Evolutionary conservation across 2,797 vertebrate species (phyloP).

Genomic region (Siniperca scherzeri): DNA sequence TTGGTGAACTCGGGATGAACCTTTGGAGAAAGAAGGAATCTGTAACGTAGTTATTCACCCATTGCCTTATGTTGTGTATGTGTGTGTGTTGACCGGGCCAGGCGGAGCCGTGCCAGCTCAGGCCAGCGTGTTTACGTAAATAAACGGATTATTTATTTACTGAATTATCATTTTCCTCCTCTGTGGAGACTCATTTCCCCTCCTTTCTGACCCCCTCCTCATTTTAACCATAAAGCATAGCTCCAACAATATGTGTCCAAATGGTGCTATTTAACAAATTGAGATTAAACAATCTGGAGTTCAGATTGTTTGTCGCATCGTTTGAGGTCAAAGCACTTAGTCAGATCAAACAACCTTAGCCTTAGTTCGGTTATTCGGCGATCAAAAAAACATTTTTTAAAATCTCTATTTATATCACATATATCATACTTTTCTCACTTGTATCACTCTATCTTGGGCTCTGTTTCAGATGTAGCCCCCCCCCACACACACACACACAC

Average conservation of each 20-base stretch:
- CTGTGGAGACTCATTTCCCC: slow-evolving; percentile 6
- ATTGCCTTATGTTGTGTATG: slow-evolving; percentile 52
- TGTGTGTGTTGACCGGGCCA: slow-evolving; percentile 30
- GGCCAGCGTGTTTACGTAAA: slow-evolving; percentile 46
- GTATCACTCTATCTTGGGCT: too few species aligned
- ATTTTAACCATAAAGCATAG: not conserved
- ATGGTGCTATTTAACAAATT: not conserved
- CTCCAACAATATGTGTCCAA: slow-evolving; percentile 10
- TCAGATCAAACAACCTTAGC: not conserved
- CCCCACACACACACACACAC: not conserved
- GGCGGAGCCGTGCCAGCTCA: slow-evolving; percentile 1
- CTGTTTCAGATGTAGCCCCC: too few species aligned
- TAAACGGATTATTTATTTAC: slow-evolving; percentile 64
- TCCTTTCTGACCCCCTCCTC: not conserved
- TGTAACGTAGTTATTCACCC: slow-evolving; percentile 78
- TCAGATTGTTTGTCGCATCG: not conserved
- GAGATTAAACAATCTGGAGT: not conserved
- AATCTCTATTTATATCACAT: too few species aligned
- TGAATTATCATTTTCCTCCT: slow-evolving; percentile 55
- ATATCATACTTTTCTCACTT: not conserved
- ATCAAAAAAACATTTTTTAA: too few species aligned
- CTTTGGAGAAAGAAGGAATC: slow-evolving; percentile 62
- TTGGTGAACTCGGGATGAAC: slow-evolving; percentile 85
- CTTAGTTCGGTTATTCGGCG: too few species aligned
- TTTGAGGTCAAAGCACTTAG: not conserved